Base-by-base conservation (phyloP, 64 coral and sea anemone species). In the Pachyseris speciosa region DNA sequence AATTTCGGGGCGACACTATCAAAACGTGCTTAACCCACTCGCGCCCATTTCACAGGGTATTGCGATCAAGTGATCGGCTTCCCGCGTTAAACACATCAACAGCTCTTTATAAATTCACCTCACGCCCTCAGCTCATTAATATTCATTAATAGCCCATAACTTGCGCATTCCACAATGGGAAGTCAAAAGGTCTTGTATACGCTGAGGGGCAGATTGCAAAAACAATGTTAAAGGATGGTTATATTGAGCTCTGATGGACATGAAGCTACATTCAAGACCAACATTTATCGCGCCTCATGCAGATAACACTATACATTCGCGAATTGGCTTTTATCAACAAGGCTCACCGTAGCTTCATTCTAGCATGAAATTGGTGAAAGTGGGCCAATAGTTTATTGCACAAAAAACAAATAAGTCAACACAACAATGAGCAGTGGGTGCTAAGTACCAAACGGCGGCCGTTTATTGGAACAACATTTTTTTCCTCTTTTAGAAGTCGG, bases 171-270 rank as follows among this genome's bases (percentile, higher is more conserved):
- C 28, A 22, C 22, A 40, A 81, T 81, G 60, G 63, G 52, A 81
- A 81, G 77, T 81, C 77, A 81, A 81, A 55, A 81, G 77, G 77
- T 81, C 77, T 81, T 81, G 34, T 77, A 61, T 81, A 40, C 77
- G 77, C 77, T 64, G 20, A 37, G 77, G 53, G 77, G 19, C 53
- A 61, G 26, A 58, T 61, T 55, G 52, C 17, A 20, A 81, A 36
- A 36, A 40, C 53, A 81, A 58, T 63, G 20, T 60, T 40, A 2
- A 81, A 63, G 7, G 2, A n/a, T 22, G 32, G 20, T 61, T 24
- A 81, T 81, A 81, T 81, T 61, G 34, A 12, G 30, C 34, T 31
- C 6, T 63, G 19, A 81, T 63, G 33, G 60, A 16, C 11, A 3
- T 37, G 9, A 57, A 55, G 31, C 59, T 30, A 17, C 11, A 32